Evolutionary conservation across 2,888 invertebrate species (phyloP).

Genomic region (Chloroclystis v-ata): DNA sequence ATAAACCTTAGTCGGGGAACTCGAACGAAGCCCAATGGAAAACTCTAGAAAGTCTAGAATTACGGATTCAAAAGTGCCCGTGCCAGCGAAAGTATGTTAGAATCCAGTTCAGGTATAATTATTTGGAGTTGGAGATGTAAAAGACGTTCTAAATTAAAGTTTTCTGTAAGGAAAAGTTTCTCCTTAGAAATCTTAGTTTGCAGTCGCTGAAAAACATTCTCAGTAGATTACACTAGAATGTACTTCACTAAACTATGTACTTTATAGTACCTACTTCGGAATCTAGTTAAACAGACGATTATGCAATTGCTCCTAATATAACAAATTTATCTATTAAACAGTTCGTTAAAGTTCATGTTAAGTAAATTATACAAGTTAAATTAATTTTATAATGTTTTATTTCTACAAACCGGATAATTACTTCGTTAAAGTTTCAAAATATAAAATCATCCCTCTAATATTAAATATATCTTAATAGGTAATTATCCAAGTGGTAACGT

Average conservation of each 20-base stretch:
- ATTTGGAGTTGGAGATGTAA: slow-evolving; percentile 22
- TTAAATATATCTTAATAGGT: no score
- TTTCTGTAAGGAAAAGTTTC: slow-evolving; percentile 16
- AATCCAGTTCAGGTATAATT: slow-evolving; percentile 23
- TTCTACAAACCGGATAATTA: no score
- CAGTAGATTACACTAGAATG: slow-evolving; percentile 4
- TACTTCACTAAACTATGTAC: neutral
- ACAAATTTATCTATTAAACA: no score
- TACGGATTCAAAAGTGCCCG: slow-evolving; percentile 17
- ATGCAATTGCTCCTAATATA: neutral
- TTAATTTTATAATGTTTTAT: no score
- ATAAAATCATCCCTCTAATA: no score
- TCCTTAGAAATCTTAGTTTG: slow-evolving; percentile 16
- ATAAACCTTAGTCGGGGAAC: slow-evolving; percentile 38
- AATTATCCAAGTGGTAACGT: no score
- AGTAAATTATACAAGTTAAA: no score
- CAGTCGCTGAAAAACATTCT: slow-evolving; percentile 16
- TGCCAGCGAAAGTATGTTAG: slow-evolving; percentile 22
- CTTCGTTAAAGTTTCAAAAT: no score
- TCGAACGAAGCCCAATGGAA: slow-evolving; percentile 32
- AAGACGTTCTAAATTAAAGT: slow-evolving; percentile 21
- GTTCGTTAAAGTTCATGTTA: no score
- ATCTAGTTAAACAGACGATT: neutral
- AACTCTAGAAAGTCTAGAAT: slow-evolving; percentile 18
- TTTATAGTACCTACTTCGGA: neutral